These are phyloP conservation scores for Laticauda laticaudata DNA, from an alignment of 2,113 vertebrate species.

Conservation along the genomic window DNA sequence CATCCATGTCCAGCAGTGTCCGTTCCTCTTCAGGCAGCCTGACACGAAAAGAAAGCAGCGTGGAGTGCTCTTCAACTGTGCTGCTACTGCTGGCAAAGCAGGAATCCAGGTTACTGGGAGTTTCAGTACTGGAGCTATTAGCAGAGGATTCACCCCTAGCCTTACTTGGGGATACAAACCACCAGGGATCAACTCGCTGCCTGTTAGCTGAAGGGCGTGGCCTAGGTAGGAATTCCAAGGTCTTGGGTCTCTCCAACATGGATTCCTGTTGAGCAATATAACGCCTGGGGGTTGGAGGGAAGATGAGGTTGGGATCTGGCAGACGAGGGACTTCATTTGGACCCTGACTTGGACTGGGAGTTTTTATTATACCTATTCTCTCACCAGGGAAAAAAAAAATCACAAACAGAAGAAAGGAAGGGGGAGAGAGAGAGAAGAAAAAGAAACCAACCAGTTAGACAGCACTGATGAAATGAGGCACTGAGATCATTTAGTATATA, in stretches of 20 bases:
- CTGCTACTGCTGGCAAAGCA: constrained; percentile 82
- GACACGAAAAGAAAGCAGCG: constrained; percentile 76
- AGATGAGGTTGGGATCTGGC: constrained; percentile 90
- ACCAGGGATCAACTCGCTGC: constrained; percentile 82
- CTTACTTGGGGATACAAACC: constrained; percentile 80
- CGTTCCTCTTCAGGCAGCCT: constrained; percentile 69
- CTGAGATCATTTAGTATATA: constrained; percentile 20
- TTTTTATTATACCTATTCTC: constrained; percentile 71
- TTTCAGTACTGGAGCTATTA: constrained; percentile 92
- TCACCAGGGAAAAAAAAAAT: constrained; percentile 5
- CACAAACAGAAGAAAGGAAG: constrained; percentile 34
- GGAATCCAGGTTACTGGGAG: constrained; percentile 90
- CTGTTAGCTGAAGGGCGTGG: constrained; percentile 88
- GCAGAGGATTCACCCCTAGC: constrained; percentile 84
- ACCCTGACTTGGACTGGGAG: constrained; percentile 79
- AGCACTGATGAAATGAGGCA: constrained; percentile 35
- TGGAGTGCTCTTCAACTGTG: constrained; percentile 78
- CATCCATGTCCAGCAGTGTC: constrained; percentile 87
- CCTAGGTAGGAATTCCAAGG: constrained; percentile 88
- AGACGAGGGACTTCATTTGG: constrained; percentile 84
- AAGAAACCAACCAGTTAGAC: constrained; percentile 47
- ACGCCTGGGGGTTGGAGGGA: constrained; percentile 89
- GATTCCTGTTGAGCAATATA: constrained; percentile 78
- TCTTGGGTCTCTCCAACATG: constrained; percentile 91
- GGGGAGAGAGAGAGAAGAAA: constrained; percentile 40